Conservation (phyloP, 2,888 invertebrate species). For the Phrixothrix hirtus region DNA sequence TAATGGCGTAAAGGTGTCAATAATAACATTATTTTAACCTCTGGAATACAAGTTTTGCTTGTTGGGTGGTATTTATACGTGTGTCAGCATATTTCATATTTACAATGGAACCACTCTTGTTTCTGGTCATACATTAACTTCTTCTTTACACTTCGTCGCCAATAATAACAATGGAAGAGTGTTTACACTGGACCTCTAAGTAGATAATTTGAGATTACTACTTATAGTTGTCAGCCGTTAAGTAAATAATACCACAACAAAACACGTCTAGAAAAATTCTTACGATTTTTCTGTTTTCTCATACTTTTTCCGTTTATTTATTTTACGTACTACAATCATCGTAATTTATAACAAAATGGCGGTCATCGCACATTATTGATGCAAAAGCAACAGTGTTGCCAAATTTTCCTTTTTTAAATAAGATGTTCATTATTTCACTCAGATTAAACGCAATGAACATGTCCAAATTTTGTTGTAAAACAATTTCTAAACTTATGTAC, state of each 20-base stretch:
- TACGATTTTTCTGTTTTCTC: too few relatives aligned
- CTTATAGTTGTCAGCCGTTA: slow-evolving; percentile 20
- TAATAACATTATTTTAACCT: slow-evolving; percentile 12
- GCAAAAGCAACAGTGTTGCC: too few relatives aligned
- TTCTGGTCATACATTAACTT: slow-evolving; percentile 33
- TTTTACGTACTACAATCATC: too few relatives aligned
- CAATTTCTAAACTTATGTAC: too few relatives aligned
- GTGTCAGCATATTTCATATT: slow-evolving; percentile 30
- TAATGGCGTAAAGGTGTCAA: slow-evolving; percentile 10
- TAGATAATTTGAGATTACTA: slow-evolving; percentile 30
- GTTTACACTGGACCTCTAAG: slow-evolving; percentile 25
- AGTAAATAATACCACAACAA: slow-evolving; percentile 10
- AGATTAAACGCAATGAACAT: too few relatives aligned
- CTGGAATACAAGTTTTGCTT: slow-evolving; percentile 8
- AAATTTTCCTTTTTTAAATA: too few relatives aligned
- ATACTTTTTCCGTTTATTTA: too few relatives aligned
- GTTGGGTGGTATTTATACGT: slow-evolving; percentile 27
- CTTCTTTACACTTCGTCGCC: slow-evolving; percentile 25
- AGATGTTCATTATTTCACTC: too few relatives aligned
- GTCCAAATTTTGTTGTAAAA: too few relatives aligned
- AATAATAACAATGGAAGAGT: slow-evolving; percentile 26
- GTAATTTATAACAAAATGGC: too few relatives aligned
- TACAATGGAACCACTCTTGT: slow-evolving; percentile 21
- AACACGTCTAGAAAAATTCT: too few relatives aligned
- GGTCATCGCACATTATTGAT: too few relatives aligned